These are phyloP conservation scores for Stigmatopora nigra DNA, from an alignment of 2,113 vertebrate genomes.

Conservation along the genomic window DNA sequence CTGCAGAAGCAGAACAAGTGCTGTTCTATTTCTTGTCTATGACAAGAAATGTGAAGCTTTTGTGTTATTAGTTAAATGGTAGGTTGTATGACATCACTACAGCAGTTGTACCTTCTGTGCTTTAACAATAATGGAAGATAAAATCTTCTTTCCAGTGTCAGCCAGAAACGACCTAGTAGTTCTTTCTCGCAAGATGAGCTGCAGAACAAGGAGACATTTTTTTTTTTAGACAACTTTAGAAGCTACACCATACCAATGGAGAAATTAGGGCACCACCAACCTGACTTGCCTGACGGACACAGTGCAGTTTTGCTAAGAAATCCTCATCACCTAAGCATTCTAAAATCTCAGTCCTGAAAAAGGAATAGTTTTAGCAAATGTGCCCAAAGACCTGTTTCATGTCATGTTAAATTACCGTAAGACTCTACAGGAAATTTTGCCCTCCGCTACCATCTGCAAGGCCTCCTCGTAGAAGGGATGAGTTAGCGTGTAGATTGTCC, in stretches of 20 bases:
- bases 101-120: conserved; percentile 92
- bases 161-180: conserved; percentile 83
- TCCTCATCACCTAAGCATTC: conserved; percentile 88
- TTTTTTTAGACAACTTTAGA: neutral
- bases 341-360: conserved; percentile 83
- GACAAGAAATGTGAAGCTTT: no score
- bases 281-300: conserved; percentile 91
- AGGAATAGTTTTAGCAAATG: neutral
- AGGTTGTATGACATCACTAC: neutral
- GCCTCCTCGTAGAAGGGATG: conserved; percentile 88
- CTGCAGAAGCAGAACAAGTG: no score
- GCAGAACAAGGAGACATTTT: no score
- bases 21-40: no score
- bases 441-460: conserved; percentile 86
- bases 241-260: neutral
- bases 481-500: conserved; percentile 62
- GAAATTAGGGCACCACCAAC: conserved; percentile 57
- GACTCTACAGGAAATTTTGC: conserved; percentile 85
- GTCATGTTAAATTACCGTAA: conserved; percentile 69
- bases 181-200: conserved; percentile 86
- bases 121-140: conserved; percentile 86
- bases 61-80: neutral
- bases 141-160: conserved; percentile 86
- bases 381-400: neutral
- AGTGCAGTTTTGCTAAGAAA: conserved; percentile 93